phyloP scores from a whole-genome alignment of 2,113 vertebrate species.

The Corvus moneduloides region DNA sequence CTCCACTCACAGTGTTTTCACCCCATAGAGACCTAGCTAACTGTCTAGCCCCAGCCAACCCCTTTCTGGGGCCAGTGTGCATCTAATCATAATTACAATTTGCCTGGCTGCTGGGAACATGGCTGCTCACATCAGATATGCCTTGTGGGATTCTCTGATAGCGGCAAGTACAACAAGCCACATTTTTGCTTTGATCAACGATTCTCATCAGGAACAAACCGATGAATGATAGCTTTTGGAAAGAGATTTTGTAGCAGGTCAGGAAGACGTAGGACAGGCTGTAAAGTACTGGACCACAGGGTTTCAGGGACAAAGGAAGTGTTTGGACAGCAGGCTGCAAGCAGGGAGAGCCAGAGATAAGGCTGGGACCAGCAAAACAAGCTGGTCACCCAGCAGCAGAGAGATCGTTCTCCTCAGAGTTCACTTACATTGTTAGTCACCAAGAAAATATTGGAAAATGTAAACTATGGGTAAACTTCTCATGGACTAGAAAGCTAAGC shows the following conservation, averaged over 20 bases:
- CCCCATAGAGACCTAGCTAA: not conserved
- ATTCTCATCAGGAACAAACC: not conserved
- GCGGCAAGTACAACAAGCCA: not conserved
- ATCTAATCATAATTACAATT: not conserved
- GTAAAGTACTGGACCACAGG: not conserved
- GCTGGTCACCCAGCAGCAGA: not conserved
- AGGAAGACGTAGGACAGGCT: not conserved
- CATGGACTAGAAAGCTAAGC: not conserved
- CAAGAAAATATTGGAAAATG: not conserved
- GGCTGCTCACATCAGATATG: not conserved
- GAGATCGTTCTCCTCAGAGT: not conserved
- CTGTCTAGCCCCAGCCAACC: not conserved
- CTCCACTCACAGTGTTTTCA: not conserved
- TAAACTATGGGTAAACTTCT: conserved; percentile 7
- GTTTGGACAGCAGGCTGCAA: not conserved
- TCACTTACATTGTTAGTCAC: conserved; percentile 32
- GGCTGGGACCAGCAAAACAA: not conserved
- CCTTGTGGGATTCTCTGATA: not conserved
- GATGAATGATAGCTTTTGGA: not conserved
- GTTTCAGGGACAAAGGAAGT: not conserved
- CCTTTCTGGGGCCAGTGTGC: not conserved
- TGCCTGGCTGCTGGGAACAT: not conserved
- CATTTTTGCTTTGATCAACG: not conserved
- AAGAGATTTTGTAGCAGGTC: not conserved
- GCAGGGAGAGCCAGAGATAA: not conserved